phyloP scores from a whole-genome alignment of 2,797 vertebrate genomes.

The Myioborus miniatus region DNA sequence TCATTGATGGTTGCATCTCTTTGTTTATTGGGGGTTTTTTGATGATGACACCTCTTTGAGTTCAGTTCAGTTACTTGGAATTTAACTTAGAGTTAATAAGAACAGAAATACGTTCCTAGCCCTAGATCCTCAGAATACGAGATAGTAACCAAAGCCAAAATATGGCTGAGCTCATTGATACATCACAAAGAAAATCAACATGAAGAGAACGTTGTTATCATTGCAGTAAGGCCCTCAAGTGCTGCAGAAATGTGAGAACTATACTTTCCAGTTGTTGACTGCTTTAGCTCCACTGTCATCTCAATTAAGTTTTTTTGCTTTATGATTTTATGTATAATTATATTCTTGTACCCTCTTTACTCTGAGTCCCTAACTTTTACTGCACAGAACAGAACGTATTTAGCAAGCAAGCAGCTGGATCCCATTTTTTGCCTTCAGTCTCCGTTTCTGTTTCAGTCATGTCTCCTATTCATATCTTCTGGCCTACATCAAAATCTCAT shows the following conservation, averaged over 20 bases:
- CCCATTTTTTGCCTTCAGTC: neutral
- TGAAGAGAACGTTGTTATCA: neutral
- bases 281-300: neutral
- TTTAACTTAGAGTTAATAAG: neutral
- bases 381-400: neutral
- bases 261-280: neutral
- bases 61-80: neutral
- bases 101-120: neutral
- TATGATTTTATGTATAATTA: neutral
- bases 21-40: neutral
- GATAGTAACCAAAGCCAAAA: neutral
- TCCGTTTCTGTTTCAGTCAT: neutral
- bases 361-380: neutral
- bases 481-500: neutral
- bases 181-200: neutral
- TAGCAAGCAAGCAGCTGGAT: neutral
- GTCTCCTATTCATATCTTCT: neutral
- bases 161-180: neutral
- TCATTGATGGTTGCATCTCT: neutral
- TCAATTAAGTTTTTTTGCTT: neutral
- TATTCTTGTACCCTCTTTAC: neutral
- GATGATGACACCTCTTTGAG: fast-evolving
- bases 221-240: neutral
- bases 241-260: neutral
- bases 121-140: neutral